phyloP scores from a whole-genome alignment of 2,888 invertebrate species.

The Patella caerulea region DNA sequence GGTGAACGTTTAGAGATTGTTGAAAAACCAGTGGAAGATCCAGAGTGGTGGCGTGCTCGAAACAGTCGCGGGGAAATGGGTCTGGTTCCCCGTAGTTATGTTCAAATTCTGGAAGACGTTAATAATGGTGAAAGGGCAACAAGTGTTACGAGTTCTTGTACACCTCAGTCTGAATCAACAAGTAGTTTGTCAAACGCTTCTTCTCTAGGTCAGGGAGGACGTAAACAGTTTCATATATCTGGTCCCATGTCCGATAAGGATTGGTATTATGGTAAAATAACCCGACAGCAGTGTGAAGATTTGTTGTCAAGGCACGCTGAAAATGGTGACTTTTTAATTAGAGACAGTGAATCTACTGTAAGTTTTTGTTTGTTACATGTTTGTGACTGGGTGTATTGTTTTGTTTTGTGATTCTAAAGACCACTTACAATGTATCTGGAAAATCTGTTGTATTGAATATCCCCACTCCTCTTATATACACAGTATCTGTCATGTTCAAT shows the following conservation, averaged over 20 bases:
- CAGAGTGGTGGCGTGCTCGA: slow-evolving; percentile 98
- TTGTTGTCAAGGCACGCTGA: slow-evolving; percentile 94
- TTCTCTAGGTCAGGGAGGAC: slow-evolving; percentile 50
- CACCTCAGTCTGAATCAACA: slow-evolving; percentile 69
- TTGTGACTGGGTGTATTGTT: no score
- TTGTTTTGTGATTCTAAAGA: no score
- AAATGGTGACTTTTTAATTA: slow-evolving; percentile 98
- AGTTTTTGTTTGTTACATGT: slow-evolving; percentile 72
- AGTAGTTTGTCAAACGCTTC: slow-evolving; percentile 66
- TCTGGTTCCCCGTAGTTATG: slow-evolving; percentile 84
- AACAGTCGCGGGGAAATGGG: slow-evolving; percentile 94
- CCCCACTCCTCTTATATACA: no score
- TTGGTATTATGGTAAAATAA: slow-evolving; percentile 98
- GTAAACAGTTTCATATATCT: slow-evolving; percentile 63
- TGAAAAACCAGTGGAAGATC: slow-evolving; percentile 96
- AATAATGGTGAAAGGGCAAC: slow-evolving; percentile 53
- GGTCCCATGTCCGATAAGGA: slow-evolving; percentile 74
- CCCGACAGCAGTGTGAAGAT: slow-evolving; percentile 95
- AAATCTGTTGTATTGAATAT: no score
- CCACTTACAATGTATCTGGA: no score
- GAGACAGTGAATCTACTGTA: slow-evolving; percentile 99
- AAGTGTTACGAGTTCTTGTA: slow-evolving; percentile 59
- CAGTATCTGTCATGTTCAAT: no score
- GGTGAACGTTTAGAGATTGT: slow-evolving; percentile 95
- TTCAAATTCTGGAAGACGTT: slow-evolving; percentile 67